Evolutionary conservation across 2,888 invertebrate species (phyloP).

Genomic region (Thymelicus lineola): DNA sequence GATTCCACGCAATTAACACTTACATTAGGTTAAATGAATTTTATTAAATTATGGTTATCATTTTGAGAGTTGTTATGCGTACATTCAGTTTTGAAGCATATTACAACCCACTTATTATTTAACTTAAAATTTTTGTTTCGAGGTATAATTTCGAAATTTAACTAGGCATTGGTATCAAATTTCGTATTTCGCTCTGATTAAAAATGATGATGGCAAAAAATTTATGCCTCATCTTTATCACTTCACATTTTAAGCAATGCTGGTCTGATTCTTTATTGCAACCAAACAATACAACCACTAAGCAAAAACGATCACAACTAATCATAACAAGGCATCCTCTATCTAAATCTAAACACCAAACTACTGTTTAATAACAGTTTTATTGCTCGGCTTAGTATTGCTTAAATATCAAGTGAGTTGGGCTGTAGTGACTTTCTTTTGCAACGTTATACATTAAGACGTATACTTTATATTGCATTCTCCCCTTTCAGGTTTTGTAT

Average conservation of each 20-base stretch:
- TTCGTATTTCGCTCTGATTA: conserved; percentile 1
- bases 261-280: not conserved
- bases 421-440: not conserved
- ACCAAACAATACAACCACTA: conserved; percentile 4
- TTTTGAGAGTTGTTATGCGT: not conserved
- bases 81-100: not conserved
- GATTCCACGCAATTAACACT: conserved; percentile 20
- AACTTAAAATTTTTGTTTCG: not conserved
- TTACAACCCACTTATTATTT: no score
- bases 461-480: conserved; percentile 16
- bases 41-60: not conserved
- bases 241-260: not conserved
- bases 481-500: conserved; percentile 18
- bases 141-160: conserved; percentile 8
- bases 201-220: not conserved
- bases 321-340: conserved; percentile 4
- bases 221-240: not conserved
- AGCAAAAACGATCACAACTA: conserved; percentile 12
- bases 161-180: conserved; percentile 1
- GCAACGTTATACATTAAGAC: not conserved
- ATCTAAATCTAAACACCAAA: conserved; percentile 3
- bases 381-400: conserved; percentile 5
- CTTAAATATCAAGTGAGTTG: not conserved
- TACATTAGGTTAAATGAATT: conserved; percentile 21
- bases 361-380: not conserved